Percentiles rank a stretch among this genome's conserved stretches.
Conservation (phyloP, 2,113 vertebrate species). For the Pluvianellus socialis region DNA sequence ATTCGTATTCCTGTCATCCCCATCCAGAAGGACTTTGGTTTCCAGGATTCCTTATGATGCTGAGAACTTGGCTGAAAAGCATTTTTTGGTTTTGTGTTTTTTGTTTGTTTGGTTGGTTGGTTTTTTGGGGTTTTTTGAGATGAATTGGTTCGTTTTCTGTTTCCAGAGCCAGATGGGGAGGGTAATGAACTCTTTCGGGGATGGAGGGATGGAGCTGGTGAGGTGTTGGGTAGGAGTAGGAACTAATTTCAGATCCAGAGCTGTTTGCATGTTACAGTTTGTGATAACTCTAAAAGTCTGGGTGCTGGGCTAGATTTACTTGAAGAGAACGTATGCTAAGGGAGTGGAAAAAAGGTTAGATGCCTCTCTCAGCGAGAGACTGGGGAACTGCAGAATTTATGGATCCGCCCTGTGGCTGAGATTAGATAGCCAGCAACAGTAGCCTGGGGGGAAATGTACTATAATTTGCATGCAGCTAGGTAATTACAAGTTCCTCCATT, state of each 20-base stretch:
- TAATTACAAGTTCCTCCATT: slow-evolving; percentile 46
- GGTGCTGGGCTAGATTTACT: neutral
- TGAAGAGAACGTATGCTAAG: neutral
- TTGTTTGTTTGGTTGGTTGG: no score
- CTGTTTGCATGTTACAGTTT: neutral
- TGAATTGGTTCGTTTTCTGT: neutral
- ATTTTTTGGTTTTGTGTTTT: neutral
- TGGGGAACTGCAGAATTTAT: slow-evolving; percentile 10
- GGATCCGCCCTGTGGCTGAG: neutral
- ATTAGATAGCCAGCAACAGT: slow-evolving; percentile 30
- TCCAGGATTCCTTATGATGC: neutral
- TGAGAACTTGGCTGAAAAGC: neutral
- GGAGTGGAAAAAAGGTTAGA: neutral
- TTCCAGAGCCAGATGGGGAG: neutral
- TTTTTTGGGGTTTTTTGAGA: neutral
- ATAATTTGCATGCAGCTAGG: slow-evolving; percentile 47
- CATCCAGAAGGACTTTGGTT: neutral
- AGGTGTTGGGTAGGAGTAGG: neutral
- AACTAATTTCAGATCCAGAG: slow-evolving; percentile 26
- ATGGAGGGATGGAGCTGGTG: neutral
- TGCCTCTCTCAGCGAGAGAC: neutral
- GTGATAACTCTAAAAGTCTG: neutral
- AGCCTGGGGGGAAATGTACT: neutral
- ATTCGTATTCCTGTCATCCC: neutral
- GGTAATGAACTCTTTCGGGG: neutral